Evolutionary conservation across 2,797 vertebrate genomes (phyloP).

Genomic region (Rhinatrema bivittatum): DNA sequence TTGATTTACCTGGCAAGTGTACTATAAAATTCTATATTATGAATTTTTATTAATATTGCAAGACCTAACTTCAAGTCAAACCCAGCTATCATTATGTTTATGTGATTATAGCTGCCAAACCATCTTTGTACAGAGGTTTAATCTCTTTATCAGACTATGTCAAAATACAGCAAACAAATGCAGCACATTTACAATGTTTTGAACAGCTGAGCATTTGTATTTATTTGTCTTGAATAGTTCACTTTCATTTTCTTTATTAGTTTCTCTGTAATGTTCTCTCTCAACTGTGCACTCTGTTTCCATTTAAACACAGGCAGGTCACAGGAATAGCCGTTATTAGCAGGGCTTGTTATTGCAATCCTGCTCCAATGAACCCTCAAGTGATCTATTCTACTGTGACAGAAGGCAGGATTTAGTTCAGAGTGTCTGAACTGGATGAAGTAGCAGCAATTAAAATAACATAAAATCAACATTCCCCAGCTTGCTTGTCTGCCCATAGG

Average conservation of each 20-base stretch:
- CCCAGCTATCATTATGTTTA: no score
- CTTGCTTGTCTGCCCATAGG: slow-evolving; percentile 1
- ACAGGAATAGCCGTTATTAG: neutral
- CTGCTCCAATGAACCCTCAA: neutral
- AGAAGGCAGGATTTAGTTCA: slow-evolving; percentile 1
- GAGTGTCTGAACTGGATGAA: slow-evolving; percentile 1
- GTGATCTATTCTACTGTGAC: neutral
- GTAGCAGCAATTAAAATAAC: slow-evolving; percentile 5
- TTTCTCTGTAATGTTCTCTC: neutral
- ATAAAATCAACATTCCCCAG: neutral
- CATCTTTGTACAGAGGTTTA: slow-evolving; percentile 14
- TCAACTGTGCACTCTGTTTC: neutral
- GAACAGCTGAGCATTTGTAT: slow-evolving; percentile 9
- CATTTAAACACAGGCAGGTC: neutral
- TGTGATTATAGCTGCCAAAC: slow-evolving; percentile 15
- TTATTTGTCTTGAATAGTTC: slow-evolving; percentile 16
- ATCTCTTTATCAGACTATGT: slow-evolving; percentile 29
- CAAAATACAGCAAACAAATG: slow-evolving; percentile 38
- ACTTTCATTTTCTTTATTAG: neutral
- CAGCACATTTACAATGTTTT: slow-evolving; percentile 26
- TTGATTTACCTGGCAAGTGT: no score
- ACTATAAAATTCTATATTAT: neutral
- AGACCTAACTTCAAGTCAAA: slow-evolving; percentile 2
- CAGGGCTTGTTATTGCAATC: neutral
- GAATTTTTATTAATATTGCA: neutral